A percentile compares a stretch with the other conserved stretches of the same genome.
These are phyloP conservation scores for Stomorhina lunata DNA, from an alignment of 2,888 invertebrate genomes.

Conservation along the genomic window DNA sequence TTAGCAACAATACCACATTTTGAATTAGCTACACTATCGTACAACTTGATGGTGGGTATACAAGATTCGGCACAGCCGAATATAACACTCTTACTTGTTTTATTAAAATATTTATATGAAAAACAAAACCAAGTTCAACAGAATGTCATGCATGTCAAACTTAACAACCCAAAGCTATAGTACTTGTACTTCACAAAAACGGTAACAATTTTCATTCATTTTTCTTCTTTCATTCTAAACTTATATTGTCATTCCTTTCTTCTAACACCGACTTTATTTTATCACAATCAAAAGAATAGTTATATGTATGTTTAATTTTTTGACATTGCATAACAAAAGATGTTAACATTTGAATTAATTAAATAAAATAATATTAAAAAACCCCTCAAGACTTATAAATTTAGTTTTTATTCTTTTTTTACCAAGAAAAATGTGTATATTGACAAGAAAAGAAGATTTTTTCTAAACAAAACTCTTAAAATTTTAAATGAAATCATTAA, in stretches of 20 bases:
- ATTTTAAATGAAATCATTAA: constrained; percentile 27
- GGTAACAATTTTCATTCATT: constrained; percentile 22
- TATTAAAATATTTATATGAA: too few species aligned
- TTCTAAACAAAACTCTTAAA: too few species aligned
- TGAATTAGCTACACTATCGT: too few species aligned
- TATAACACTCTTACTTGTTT: too few species aligned
- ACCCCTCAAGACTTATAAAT: constrained; percentile 62
- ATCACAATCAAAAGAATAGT: too few species aligned
- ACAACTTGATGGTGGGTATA: too few species aligned
- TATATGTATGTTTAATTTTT: not conserved
- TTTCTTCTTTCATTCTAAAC: not conserved
- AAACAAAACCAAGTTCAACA: too few species aligned
- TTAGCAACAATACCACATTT: too few species aligned
- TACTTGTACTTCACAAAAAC: not conserved
- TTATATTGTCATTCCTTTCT: not conserved
- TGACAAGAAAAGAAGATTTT: too few species aligned
- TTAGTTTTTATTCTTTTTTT: constrained; percentile 37
- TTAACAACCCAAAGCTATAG: not conserved
- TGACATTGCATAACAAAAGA: not conserved
- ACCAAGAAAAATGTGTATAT: not conserved
- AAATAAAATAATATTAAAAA: constrained; percentile 14
- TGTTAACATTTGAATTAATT: constrained; percentile 45
- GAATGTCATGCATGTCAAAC: not conserved
- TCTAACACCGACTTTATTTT: not conserved
- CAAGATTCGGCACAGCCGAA: too few species aligned